Percentiles rank a stretch among this genome's conserved stretches.
These are phyloP conservation scores for Pegoplata infirma DNA, from an alignment of 2,888 invertebrate genomes.

Conservation along the genomic window DNA sequence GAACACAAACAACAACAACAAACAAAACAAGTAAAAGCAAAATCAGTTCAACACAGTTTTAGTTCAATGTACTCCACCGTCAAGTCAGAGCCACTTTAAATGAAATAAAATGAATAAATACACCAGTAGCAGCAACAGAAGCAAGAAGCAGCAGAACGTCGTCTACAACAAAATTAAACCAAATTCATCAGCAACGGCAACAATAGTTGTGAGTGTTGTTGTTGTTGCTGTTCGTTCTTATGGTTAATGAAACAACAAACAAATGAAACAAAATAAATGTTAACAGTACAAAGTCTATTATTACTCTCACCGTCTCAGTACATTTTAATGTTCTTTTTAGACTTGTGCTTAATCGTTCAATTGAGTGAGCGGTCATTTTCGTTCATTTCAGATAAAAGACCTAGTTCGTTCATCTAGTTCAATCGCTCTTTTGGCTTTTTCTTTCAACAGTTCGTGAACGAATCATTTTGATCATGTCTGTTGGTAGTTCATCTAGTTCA, in stretches of 20 bases:
- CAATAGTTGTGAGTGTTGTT: neutral
- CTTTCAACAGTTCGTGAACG: no score
- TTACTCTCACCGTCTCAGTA: conserved; percentile 19
- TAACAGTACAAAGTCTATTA: conserved; percentile 58
- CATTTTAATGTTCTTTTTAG: no score
- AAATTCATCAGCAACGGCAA: conserved; percentile 1
- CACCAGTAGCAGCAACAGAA: conserved; percentile 36
- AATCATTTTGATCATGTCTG: no score
- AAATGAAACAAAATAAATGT: conserved; percentile 49
- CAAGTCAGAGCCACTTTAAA: conserved; percentile 32
- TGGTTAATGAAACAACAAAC: neutral
- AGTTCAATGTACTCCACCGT: conserved; percentile 60
- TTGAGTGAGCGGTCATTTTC: no score
- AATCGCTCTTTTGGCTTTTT: no score
- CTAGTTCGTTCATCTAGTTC: no score
- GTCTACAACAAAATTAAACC: conserved; percentile 24
- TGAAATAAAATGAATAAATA: conserved; percentile 28
- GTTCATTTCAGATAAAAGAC: no score
- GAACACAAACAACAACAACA: conserved; percentile 15
- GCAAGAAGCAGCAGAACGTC: no score
- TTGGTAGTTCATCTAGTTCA: no score
- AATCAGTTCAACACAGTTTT: conserved; percentile 57
- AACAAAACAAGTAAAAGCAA: conserved; percentile 25
- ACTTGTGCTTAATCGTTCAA: no score
- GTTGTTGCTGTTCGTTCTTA: neutral